Base-by-base conservation (phyloP, 2,113 vertebrate genomes). In the Prinia subflava region DNA sequence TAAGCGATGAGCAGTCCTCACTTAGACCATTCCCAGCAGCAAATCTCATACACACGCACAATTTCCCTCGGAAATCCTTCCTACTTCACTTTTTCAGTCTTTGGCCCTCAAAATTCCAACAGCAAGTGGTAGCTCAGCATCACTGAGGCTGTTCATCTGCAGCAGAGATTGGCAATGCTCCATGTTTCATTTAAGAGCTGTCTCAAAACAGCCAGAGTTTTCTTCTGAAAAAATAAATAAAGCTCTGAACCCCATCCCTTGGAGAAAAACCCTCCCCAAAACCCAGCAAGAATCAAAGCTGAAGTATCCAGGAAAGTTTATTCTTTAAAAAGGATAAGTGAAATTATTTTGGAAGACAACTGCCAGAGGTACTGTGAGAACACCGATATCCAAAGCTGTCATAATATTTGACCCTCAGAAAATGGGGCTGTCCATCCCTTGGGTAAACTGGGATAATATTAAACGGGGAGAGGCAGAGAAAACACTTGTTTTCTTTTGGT, bases 401-500 rank as follows among this genome's bases (percentile, higher is more conserved):
- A 87, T 88, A 94, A 95, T 94, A 92, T 89, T 87, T 93, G 92
- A 95, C 71, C 75, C 85, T 92, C 85, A 78, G 87, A 81, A 96
- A 93, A 92, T 3, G 80, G 68, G 73, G 74, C 64, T 42, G 6
- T 89, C 77, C 64, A 55, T 89, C 77, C 70, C 85, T 68, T 82
- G 73, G 52, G 83, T 57, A 87, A 93, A 76, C 15, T 39, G 57
- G 44, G 77, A 76, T 52, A 71, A 76, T 56, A 90, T 69, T 41
- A 42, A 92, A 50, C 4, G 9, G 31, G 42, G 60, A 87, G 62
- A 79, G 71, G 60, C 47, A 81, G 79, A 94, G 79, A 93, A 90
- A 96, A 78, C 52, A 57, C 89, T 96, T 97, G 53, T 70, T 95
- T 89, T 55, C 71, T 76, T 95, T 96, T 2, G 17, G 76, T 85